Base-by-base conservation (phyloP, 2,888 invertebrate genomes). In the Nomada flava region DNA sequence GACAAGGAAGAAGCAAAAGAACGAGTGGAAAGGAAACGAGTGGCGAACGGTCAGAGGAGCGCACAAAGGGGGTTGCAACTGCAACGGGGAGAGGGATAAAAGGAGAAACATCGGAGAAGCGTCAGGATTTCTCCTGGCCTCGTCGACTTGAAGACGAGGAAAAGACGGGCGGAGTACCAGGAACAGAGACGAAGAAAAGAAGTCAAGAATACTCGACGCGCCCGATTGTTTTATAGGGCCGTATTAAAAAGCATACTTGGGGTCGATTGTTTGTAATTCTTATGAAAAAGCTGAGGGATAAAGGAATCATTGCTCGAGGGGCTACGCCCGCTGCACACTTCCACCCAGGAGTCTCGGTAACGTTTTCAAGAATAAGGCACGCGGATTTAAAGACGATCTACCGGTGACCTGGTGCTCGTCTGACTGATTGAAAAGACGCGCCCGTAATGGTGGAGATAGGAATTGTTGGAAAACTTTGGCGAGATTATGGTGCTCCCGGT, bases 211-310 rank as follows among this genome's bases (percentile, higher is more conserved):
- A 71, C 60, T 68, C 52, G 47, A 53, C 11, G 50, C 50, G 50
- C 73, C 52, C 76, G 84, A 87, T 86, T 77, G 77, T 86, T 89
- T 86, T 86, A 89, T 89, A 84, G 82, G 76, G 69, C 65, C 42
- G 77, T 79, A 88, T 87, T 86, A 89, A 87, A 87, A 86, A 88
- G 85, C 83, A 84, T 80, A 83, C 78, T 84, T 68, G 59, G 76
- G 59, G 5, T 69, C 75, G 82, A 88, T 86, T 89, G 84, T 89
- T 89, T 88, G 82, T 83, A 83, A 85, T 87, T 77, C 85, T 52
- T 77, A 86, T 86, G 74, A 86, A 87, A 86, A 86, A 81, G 64
- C 64, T 10, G 18, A 29, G 47, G 52, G 72, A 79, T 79, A 72
- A 84, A 64, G 69, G 74, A 82, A 76, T 69, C 57, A 55, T 57